A percentile compares a stretch with the other conserved stretches of the same genome.
Conservation (phyloP, 2,888 invertebrate species). For the Cremastinae sp. region DNA sequence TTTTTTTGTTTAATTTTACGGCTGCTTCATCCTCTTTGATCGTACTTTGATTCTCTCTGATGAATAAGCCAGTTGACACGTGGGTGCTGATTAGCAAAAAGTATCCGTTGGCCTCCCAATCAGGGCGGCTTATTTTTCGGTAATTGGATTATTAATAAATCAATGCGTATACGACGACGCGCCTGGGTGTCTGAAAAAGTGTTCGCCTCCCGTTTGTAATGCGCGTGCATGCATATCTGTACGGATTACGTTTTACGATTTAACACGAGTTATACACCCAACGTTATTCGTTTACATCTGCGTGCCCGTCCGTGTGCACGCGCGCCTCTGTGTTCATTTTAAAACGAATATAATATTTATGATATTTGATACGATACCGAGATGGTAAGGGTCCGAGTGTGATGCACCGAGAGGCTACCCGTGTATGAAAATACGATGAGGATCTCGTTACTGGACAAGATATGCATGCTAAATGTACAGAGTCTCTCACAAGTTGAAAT, state of each 20-base stretch:
- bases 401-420: constrained; percentile 37
- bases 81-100: constrained; percentile 56
- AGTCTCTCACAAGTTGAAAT: too few relatives aligned
- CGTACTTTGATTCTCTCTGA: too few relatives aligned
- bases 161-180: constrained; percentile 37
- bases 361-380: constrained; percentile 54
- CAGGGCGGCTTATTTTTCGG: constrained; percentile 6
- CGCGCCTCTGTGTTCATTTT: constrained; percentile 22
- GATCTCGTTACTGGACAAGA: constrained; percentile 55
- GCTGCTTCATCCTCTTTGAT: too few relatives aligned
- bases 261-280: constrained; percentile 14
- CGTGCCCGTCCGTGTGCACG: neutral
- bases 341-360: constrained; percentile 56
- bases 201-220: constrained; percentile 26
- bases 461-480: constrained; percentile 23
- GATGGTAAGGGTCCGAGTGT: constrained; percentile 36
- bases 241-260: constrained; percentile 54
- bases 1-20: too few relatives aligned
- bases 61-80: too few relatives aligned
- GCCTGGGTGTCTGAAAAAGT: constrained; percentile 10
- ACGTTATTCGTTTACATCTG: constrained; percentile 15
- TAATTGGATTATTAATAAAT: constrained; percentile 62
- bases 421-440: constrained; percentile 57
- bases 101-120: constrained; percentile 10
- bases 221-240: constrained; percentile 7